Evolutionary conservation across 2,888 invertebrate genomes (phyloP), one percentile per base, ranked within the genome.

Genomic region (Phrixothrix hirtus): DNA sequence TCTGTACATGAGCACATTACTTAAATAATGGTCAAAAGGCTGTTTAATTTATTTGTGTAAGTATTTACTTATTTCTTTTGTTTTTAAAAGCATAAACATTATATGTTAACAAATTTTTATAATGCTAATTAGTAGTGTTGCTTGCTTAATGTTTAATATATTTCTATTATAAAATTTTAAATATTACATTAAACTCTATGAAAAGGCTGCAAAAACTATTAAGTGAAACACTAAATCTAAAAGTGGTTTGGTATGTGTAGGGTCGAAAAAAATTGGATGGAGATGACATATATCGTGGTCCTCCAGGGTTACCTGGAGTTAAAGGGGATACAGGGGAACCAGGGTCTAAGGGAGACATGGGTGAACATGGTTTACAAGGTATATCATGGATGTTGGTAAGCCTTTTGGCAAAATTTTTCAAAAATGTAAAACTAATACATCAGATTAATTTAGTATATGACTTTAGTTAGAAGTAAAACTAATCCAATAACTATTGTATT

Each of bases 271-370:
- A 79, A 63, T 69, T 77, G 66, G 78, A 80, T 69, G 82, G 81
- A 62, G 75, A 76, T 61, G 81, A 77, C 61, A 77, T 82, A 71
- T 78, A 79, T 62, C 81, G 83, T 66, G 88, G 88, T 55, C 81
- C 82, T 52, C 83, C 83, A 32, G 87, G 87, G 51, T 80, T 83
- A 36, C 81, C 83, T 14, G 87, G 86, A 51, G 75, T 74, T 55
- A 79, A 78, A 64, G 83, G 83, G 61, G 79, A 80, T 60, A 64
- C 68, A 74, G 86, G 81, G 74, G 81, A 75, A 66, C 65, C 76
- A 67, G 83, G 83, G 52, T 66, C 64, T 47, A 74, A 68, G 61
- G 79, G 79, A 60, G 75, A 75, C 60, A 76, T 70, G 66, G 79
- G 78, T 59, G 75, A 77, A 61, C 71, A 75, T 62, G 81, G 81